Evolutionary conservation across 2,113 vertebrate species (phyloP).

Genomic region (Hypanus sabinus): DNA sequence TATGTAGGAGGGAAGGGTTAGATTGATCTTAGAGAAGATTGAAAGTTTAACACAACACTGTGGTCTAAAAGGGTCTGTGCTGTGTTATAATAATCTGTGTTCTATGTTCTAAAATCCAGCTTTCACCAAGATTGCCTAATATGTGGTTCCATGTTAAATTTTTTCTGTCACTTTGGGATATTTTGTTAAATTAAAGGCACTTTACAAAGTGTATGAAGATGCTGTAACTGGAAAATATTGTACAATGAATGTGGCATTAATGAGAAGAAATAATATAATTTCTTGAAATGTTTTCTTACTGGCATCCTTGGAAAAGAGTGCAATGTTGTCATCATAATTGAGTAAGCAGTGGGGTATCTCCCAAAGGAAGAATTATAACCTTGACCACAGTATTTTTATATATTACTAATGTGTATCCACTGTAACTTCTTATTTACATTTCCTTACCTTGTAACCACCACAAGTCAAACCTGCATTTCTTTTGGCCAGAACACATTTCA

Average conservation of each 20-base stretch:
- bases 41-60: no score
- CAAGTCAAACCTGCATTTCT: constrained; percentile 84
- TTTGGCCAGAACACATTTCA: constrained; percentile 93
- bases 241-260: background rate
- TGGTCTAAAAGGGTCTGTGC: background rate
- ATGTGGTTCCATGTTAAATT: background rate
- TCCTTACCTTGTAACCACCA: constrained; percentile 85
- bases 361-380: background rate
- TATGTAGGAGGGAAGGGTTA: no score
- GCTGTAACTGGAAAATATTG: background rate
- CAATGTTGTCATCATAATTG: no score
- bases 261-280: background rate
- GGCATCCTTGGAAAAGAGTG: background rate
- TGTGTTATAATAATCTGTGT: background rate
- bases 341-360: background rate
- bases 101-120: background rate
- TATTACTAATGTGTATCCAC: background rate
- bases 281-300: background rate
- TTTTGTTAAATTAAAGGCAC: background rate
- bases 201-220: background rate
- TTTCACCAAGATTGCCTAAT: background rate
- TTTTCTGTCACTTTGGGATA: no score
- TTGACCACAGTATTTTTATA: background rate
- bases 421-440: background rate
- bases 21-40: no score